Percentiles rank a stretch among this genome's conserved stretches.
Evolutionary conservation across 2,113 vertebrate species (phyloP).

Genomic region (Gadus chalcogrammus): DNA sequence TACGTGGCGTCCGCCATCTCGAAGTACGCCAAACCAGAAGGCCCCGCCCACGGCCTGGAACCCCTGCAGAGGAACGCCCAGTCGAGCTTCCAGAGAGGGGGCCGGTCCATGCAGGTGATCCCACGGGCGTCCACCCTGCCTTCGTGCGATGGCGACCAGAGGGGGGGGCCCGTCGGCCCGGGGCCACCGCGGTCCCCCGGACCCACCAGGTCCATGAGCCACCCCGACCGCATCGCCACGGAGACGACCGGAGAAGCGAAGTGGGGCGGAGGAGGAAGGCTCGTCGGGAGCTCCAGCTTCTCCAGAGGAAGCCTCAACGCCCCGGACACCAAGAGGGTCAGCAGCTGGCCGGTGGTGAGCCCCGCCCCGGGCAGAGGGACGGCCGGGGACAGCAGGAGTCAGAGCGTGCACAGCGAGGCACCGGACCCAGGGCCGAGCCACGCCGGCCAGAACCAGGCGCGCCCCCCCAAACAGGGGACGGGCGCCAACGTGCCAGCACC

Average conservation of each 20-base stretch:
- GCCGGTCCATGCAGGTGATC: conserved; percentile 39
- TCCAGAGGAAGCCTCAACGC: conserved; percentile 32
- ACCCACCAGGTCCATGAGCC: conserved; percentile 46
- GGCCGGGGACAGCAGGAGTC: conserved; percentile 19
- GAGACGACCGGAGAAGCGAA: conserved; percentile 32
- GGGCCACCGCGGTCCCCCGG: conserved; percentile 19
- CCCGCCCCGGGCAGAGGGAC: conserved; percentile 20
- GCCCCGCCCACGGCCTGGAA: conserved; percentile 27
- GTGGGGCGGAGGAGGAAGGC: conserved; percentile 19
- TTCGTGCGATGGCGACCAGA: conserved; percentile 33
- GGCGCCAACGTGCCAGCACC: conserved; percentile 22
- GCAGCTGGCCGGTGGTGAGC: conserved; percentile 26
- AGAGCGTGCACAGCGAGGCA: conserved; percentile 17
- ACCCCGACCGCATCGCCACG: conserved; percentile 32
- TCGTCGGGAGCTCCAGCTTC: conserved; percentile 1
- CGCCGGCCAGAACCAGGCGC: conserved; percentile 11
- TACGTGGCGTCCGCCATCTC: conserved; percentile 89
- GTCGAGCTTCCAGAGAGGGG: conserved; percentile 41
- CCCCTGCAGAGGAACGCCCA: conserved; percentile 23
- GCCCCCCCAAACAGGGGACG: conserved; percentile 39
- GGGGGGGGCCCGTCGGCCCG: conserved; percentile 11
- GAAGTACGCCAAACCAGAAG: conserved; percentile 64
- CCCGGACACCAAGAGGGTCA: conserved; percentile 32
- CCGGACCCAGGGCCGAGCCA: conserved; percentile 28
- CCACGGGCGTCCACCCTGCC: conserved; percentile 32